Base-by-base conservation (phyloP, 2,113 vertebrate species). In the Geothlypis trichas region DNA sequence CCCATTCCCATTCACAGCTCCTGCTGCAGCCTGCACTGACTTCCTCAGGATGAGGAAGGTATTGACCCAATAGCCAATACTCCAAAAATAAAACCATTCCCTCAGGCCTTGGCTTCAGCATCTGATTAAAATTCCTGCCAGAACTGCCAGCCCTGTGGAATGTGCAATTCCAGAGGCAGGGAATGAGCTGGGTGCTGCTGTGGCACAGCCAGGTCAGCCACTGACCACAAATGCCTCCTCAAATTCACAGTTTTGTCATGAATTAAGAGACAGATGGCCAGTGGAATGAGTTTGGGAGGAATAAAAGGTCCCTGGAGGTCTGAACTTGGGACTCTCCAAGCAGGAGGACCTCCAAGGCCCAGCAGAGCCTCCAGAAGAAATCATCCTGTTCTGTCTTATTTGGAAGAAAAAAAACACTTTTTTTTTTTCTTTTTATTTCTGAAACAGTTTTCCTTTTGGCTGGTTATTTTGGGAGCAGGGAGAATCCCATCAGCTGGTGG, bases 261-360 rank as follows among this genome's bases (percentile, higher is more conserved):
- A 73, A 87, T 62, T 15, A 13, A 37, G 54, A 75, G 37, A 13
- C 10, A 42, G 3, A 11, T 4, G 31, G 46, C 17, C 49, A 15
- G 35, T 28, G 49, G 41, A 47, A 69, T 22, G 63, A 44, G 26
- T 67, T 73, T 16, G 12, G 71, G 44, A 72, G 57, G 71, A 57
- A 37, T 8, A 26, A 75, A 87, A 87, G 5, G 16, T 24, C 55
- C 11, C 49, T 9, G 37, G 31, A 94, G 47, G 84, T 57, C 37
- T 83, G 79, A 12, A 27, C 7, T 79, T 30, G 37, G 78, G 62
- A 58, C 18, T 42, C 46, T 42, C 13, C 41, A 46, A 20, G 39
- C 1, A 4, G 33, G 23, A 3, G 24, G 3, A 27, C 41, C 1
- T 0, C 14, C 0, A 0, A 35, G 31, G 16, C 59, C 24, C 6